Percentiles rank a stretch among this genome's conserved stretches.
Conservation (phyloP, 2,113 vertebrate species). For the Bungarus multicinctus region DNA sequence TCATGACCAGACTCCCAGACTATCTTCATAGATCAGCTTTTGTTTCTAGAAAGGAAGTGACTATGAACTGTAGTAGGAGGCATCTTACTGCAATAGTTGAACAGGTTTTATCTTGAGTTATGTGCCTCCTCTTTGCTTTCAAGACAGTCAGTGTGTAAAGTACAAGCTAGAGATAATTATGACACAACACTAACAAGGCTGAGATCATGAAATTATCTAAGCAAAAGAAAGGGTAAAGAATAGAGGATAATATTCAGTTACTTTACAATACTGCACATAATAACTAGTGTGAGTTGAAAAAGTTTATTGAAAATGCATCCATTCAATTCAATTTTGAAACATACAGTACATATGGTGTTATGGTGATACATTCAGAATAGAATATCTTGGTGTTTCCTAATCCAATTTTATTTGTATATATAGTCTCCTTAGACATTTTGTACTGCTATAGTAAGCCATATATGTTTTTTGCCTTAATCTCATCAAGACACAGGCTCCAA, state of each 20-base stretch:
- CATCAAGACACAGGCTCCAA: background rate
- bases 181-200: background rate
- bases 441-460: background rate
- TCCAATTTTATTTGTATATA: background rate
- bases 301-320: background rate
- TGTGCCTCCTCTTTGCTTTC: background rate
- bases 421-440: background rate
- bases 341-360: background rate
- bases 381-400: background rate
- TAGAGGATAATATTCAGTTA: background rate
- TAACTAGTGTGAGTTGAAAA: background rate
- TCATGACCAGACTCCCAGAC: background rate
- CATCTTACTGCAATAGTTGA: background rate
- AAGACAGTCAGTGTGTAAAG: background rate
- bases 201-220: background rate
- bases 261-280: background rate
- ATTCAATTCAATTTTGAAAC: background rate
- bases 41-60: background rate
- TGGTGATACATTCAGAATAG: background rate
- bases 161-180: background rate
- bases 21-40: background rate
- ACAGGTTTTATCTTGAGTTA: constrained; percentile 1
- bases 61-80: background rate
- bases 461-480: background rate
- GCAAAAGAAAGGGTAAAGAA: background rate